Evolutionary conservation across 2,888 invertebrate species (phyloP).

Genomic region (Apotomis betuletana): DNA sequence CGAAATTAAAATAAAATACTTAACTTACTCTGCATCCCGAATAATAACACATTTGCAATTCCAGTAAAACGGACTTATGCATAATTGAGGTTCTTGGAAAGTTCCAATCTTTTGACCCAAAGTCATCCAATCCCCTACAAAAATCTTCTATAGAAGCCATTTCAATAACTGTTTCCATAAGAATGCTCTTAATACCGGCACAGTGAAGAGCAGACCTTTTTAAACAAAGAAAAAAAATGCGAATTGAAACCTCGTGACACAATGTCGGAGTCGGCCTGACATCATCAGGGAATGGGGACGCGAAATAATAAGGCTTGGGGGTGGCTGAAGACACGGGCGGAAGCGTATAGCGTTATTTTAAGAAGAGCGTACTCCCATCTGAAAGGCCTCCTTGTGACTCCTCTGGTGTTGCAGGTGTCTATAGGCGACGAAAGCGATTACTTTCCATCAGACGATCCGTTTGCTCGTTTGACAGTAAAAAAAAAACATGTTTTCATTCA

Average conservation of each 20-base stretch:
- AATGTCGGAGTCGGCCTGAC: slow-evolving; percentile 81
- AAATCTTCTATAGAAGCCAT: slow-evolving; percentile 19
- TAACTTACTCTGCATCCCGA: too few relatives aligned
- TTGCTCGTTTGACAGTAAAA: too few relatives aligned
- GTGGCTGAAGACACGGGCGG: slow-evolving; percentile 49
- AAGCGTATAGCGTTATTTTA: slow-evolving; percentile 44
- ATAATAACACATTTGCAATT: background rate
- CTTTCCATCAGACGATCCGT: too few relatives aligned
- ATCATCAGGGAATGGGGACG: slow-evolving; percentile 82
- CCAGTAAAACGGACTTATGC: background rate
- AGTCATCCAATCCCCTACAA: slow-evolving; percentile 12
- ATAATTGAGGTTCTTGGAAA: slow-evolving; percentile 4
- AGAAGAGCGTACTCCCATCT: too few relatives aligned
- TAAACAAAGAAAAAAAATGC: slow-evolving; percentile 66
- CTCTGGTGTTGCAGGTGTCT: too few relatives aligned
- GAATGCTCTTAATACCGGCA: slow-evolving; percentile 47
- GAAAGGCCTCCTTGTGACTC: too few relatives aligned
- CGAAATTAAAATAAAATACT: too few relatives aligned
- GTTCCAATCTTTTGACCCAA: background rate
- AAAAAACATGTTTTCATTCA: too few relatives aligned
- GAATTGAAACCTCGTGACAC: slow-evolving; percentile 80
- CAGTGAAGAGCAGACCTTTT: slow-evolving; percentile 56
- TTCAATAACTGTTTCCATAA: slow-evolving; percentile 34
- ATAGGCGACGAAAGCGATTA: too few relatives aligned
- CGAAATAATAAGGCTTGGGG: slow-evolving; percentile 78